phyloP scores from a whole-genome alignment of 92 coral and sea anemone genomes.

The Bergia sp. region DNA sequence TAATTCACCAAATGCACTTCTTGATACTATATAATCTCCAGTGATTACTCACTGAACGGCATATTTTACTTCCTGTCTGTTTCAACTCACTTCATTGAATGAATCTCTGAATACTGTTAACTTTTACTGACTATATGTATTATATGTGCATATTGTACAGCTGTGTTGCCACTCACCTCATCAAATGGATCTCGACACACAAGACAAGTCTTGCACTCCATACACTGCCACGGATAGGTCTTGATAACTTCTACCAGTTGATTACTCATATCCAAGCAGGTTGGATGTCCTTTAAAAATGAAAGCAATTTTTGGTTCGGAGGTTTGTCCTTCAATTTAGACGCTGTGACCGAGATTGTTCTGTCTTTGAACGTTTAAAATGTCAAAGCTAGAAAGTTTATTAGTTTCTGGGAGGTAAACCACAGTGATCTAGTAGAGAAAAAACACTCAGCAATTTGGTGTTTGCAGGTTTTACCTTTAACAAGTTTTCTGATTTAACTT shows the following conservation, averaged over 20 bases:
- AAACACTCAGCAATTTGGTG: neutral
- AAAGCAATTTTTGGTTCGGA: neutral
- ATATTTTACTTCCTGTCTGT: too few relatives aligned
- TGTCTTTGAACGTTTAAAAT: neutral
- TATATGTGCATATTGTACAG: too few relatives aligned
- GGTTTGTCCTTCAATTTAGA: neutral
- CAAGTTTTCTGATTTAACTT: neutral
- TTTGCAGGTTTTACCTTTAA: neutral
- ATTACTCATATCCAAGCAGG: conserved; percentile 94
- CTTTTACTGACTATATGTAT: too few relatives aligned
- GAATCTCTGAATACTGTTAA: too few relatives aligned
- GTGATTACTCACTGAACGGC: too few relatives aligned
- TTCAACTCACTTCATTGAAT: too few relatives aligned
- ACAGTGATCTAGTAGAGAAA: neutral
- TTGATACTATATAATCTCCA: too few relatives aligned
- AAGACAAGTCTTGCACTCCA: conserved; percentile 97
- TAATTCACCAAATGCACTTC: too few relatives aligned
- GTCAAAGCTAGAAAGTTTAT: too few relatives aligned
- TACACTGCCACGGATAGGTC: conserved; percentile 99
- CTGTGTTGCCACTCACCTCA: conserved; percentile 63
- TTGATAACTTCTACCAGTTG: conserved; percentile 91
- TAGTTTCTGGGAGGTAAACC: neutral
- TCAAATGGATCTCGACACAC: conserved; percentile 96
- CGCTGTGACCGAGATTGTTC: neutral
- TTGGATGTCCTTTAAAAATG: conserved; percentile 74